Conservation (phyloP, 2,113 vertebrate genomes). For the Irena cyanogastra region DNA sequence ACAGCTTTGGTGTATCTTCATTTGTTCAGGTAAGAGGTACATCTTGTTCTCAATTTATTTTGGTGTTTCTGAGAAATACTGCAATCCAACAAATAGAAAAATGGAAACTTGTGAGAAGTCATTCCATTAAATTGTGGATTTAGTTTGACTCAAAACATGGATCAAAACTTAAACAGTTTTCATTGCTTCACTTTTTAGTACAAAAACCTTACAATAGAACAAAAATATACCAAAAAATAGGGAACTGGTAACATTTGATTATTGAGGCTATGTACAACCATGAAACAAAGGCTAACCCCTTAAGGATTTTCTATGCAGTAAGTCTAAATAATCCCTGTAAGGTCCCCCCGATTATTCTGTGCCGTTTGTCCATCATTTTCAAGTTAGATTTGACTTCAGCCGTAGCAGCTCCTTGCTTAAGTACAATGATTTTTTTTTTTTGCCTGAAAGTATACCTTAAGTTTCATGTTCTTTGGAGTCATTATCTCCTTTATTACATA, state of each 20-base stretch:
- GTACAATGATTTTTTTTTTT: background rate
- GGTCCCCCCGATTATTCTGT: background rate
- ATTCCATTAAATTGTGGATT: background rate
- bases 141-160: background rate
- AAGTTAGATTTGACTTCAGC: background rate
- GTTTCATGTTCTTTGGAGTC: background rate
- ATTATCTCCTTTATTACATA: background rate
- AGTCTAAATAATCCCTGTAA: background rate
- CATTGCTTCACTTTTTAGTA: background rate
- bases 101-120: background rate
- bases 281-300: background rate
- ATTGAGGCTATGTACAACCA: background rate
- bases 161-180: background rate
- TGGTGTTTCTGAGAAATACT: background rate
- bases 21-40: background rate
- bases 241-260: background rate
- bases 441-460: background rate
- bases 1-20: background rate
- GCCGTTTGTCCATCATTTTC: background rate
- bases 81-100: background rate
- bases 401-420: background rate
- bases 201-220: background rate
- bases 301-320: background rate
- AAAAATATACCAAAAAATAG: background rate
- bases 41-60: background rate